Conservation (phyloP, 1,140 invertebrate genomes). For the Zaprionus tsacasi region DNA sequence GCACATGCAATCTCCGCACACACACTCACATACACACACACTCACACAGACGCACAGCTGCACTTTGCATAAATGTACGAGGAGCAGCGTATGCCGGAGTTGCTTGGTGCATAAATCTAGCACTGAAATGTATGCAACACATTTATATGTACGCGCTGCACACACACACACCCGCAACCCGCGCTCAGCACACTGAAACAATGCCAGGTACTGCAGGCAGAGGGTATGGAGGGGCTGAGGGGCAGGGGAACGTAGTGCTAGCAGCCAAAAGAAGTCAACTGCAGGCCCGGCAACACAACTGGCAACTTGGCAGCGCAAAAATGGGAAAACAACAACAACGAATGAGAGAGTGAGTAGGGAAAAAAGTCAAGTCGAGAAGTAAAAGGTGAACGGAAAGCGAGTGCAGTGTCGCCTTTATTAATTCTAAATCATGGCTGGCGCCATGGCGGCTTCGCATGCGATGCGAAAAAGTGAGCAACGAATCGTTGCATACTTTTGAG, state of each 20-base stretch:
- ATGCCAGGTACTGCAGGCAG: constrained; percentile 52
- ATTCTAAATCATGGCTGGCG: constrained; percentile 71
- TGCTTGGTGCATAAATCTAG: constrained; percentile 72
- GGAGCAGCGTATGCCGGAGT: constrained; percentile 63
- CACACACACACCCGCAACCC: neutral
- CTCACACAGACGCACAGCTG: constrained; percentile 27
- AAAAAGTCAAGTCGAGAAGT: constrained; percentile 11
- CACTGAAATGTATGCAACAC: constrained; percentile 76
- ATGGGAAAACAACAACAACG: constrained; percentile 34
- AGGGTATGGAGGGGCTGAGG: neutral
- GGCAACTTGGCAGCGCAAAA: constrained; percentile 27
- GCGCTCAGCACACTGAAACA: constrained; percentile 49
- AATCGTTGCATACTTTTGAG: constrained; percentile 24
- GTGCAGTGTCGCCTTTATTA: constrained; percentile 62
- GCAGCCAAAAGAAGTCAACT: constrained; percentile 62
- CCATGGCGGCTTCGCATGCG: constrained; percentile 12
- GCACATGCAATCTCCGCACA: constrained; percentile 47
- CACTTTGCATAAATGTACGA: constrained; percentile 70
- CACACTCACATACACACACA: constrained; percentile 21
- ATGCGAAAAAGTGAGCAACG: constrained; percentile 5
- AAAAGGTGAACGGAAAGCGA: neutral
- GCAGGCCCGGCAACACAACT: constrained; percentile 47
- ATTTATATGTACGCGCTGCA: constrained; percentile 56
- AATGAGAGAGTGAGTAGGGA: constrained; percentile 19
- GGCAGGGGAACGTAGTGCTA: neutral